Percentiles rank a stretch among this genome's conserved stretches.
phyloP scores from a whole-genome alignment of 92 coral and sea anemone species.

The Palythoa grandis region DNA sequence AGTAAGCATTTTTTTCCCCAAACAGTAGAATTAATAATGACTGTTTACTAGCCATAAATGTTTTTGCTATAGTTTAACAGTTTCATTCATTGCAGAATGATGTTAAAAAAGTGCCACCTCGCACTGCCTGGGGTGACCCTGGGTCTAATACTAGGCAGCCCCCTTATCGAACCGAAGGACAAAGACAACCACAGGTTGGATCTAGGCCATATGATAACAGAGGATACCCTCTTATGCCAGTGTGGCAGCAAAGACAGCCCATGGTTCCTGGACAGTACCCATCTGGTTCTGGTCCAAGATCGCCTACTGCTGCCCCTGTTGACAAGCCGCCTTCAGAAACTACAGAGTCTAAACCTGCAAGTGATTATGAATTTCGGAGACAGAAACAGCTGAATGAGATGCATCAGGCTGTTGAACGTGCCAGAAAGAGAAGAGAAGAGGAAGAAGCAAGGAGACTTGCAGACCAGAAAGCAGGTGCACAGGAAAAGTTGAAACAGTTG shows the following conservation, averaged over 20 bases:
- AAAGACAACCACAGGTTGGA: constrained; percentile 50
- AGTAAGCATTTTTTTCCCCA: not conserved
- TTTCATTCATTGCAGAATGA: constrained; percentile 44
- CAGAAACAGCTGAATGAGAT: constrained; percentile 84
- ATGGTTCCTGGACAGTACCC: constrained; percentile 69
- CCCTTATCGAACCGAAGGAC: constrained; percentile 55
- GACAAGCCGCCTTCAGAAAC: constrained; percentile 45
- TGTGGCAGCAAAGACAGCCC: constrained; percentile 76
- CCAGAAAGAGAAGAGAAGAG: constrained; percentile 87
- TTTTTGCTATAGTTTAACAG: not conserved
- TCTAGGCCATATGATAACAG: constrained; percentile 61
- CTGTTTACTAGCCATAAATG: not conserved
- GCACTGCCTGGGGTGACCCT: constrained; percentile 86
- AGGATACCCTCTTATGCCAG: constrained; percentile 47
- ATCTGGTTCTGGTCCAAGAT: constrained; percentile 53
- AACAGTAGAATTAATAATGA: not conserved
- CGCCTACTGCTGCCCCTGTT: constrained; percentile 36
- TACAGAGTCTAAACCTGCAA: constrained; percentile 43
- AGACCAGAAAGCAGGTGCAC: constrained; percentile 81
- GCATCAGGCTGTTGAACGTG: constrained; percentile 91
- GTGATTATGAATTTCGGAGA: constrained; percentile 67
- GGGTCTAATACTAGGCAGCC: constrained; percentile 47
- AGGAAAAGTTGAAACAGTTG: constrained; percentile 76
- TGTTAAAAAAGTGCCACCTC: constrained; percentile 53
- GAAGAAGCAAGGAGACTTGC: constrained; percentile 79